Percentiles rank a stretch among this genome's conserved stretches.
These are phyloP conservation scores for Rhagonycha fulva DNA, from an alignment of 2,888 invertebrate genomes.

Conservation along the genomic window DNA sequence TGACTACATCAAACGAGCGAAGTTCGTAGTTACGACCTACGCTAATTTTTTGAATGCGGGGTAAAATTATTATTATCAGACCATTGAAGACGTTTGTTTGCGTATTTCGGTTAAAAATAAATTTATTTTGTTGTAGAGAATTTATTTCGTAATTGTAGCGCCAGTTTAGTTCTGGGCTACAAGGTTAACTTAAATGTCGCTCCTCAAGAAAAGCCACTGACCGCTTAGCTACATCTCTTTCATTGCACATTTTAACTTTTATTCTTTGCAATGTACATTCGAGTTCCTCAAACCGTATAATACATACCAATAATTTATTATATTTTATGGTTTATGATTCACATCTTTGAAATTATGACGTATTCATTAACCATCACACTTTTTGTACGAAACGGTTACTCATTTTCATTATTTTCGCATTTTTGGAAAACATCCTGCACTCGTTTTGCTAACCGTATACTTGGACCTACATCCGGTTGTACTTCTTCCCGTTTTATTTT, in stretches of 20 bases:
- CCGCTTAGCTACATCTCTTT: constrained; percentile 19
- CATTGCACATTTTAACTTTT: neutral
- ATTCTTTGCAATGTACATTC: neutral
- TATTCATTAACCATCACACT: neutral
- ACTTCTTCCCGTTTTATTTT: neutral
- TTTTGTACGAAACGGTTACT: neutral
- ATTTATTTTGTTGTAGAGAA: neutral
- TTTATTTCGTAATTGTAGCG: constrained; percentile 7
- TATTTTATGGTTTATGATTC: neutral
- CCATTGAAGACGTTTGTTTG: neutral
- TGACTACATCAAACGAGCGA: constrained; percentile 1
- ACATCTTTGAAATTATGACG: neutral
- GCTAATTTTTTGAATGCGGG: constrained; percentile 3
- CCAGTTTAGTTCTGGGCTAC: constrained; percentile 32
- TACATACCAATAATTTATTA: neutral
- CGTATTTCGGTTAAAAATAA: neutral
- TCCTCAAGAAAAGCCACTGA: constrained; percentile 33
- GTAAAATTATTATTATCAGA: neutral
- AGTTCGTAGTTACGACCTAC: constrained; percentile 6
- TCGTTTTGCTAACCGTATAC: too few relatives aligned
- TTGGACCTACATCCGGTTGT: too few relatives aligned
- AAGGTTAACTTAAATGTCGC: constrained; percentile 38
- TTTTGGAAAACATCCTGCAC: neutral
- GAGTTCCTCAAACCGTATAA: neutral
- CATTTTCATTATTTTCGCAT: neutral